phyloP scores from a whole-genome alignment of 2,888 invertebrate genomes.

The Tipula confusa region DNA sequence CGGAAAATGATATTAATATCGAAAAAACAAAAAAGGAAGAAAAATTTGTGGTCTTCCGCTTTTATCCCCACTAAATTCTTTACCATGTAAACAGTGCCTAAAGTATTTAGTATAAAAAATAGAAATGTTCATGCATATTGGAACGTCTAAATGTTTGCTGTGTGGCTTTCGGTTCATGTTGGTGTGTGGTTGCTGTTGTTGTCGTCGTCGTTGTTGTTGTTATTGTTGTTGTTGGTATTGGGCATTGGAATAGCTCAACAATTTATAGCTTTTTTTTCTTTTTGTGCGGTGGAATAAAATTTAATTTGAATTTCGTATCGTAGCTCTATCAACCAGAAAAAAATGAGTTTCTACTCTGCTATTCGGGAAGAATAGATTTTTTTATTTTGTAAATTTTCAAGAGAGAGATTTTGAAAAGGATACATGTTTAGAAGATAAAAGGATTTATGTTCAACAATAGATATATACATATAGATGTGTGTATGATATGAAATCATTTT shows the following conservation, averaged over 20 bases:
- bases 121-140: not conserved
- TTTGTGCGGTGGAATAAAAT: not conserved
- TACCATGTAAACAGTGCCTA: not conserved
- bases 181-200: not conserved
- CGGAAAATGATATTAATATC: not conserved
- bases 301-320: not conserved
- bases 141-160: not conserved
- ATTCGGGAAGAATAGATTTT: not conserved
- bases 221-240: not conserved
- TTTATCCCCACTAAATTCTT: not conserved
- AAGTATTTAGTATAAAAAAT: not conserved
- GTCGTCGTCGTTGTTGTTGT: not conserved
- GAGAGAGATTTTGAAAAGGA: slow-evolving; percentile 25
- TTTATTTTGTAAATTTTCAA: too few relatives aligned
- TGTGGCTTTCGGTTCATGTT: not conserved
- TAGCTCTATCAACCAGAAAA: not conserved
- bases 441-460: slow-evolving; percentile 4
- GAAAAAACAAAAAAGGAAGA: too few relatives aligned
- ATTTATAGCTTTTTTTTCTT: not conserved
- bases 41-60: not conserved
- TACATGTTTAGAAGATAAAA: not conserved
- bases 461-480: not conserved
- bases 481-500: not conserved
- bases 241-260: not conserved
- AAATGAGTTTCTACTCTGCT: not conserved